These are phyloP conservation scores for Tanypteryx hageni DNA, from an alignment of 2,888 invertebrate genomes.

Conservation along the genomic window DNA sequence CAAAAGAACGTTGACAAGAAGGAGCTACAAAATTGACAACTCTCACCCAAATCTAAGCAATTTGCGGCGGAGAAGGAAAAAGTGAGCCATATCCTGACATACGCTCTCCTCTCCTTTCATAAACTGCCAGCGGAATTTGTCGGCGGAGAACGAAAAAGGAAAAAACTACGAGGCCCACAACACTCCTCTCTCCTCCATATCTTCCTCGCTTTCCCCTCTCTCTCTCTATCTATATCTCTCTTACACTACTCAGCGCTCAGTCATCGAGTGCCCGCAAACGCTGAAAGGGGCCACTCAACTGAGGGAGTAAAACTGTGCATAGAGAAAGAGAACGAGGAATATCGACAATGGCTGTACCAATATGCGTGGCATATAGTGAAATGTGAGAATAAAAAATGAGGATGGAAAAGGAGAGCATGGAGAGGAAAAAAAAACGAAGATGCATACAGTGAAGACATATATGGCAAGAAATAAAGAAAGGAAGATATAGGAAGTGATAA, in stretches of 20 bases:
- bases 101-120: too few species aligned
- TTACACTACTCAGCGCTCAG: not conserved
- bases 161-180: not conserved
- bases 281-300: not conserved
- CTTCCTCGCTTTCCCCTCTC: too few species aligned
- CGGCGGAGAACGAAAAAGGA: too few species aligned
- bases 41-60: too few species aligned
- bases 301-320: not conserved
- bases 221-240: too few species aligned
- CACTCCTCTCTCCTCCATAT: not conserved
- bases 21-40: too few species aligned
- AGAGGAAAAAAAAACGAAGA: not conserved
- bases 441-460: not conserved
- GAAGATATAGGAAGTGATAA: not conserved
- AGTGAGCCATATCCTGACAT: too few species aligned
- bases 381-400: not conserved
- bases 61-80: too few species aligned
- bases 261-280: slow-evolving; percentile 9
- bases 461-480: not conserved
- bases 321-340: not conserved
- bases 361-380: too few species aligned
- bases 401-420: not conserved
- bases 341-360: too few species aligned
- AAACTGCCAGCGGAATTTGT: too few species aligned
- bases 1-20: too few species aligned